Conservation (phyloP, 2,888 invertebrate species). For the Epinotia demarniana region DNA sequence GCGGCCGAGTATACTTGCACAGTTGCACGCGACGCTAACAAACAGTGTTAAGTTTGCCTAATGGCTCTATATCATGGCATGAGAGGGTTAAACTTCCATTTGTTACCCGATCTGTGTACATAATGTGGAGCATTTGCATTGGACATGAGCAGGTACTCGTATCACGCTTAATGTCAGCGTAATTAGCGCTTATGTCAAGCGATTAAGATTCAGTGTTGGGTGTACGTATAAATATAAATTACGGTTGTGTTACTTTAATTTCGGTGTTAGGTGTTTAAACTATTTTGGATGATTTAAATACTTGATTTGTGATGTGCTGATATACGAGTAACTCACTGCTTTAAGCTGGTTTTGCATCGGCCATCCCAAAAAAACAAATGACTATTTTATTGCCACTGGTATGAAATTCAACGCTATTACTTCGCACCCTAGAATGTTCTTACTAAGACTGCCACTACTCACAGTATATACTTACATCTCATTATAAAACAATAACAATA, state of each 20-base stretch:
- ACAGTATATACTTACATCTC: too few species aligned
- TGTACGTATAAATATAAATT: not conserved
- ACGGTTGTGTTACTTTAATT: not conserved
- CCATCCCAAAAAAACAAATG: too few species aligned
- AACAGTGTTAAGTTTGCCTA: constrained; percentile 66
- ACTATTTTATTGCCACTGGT: too few species aligned
- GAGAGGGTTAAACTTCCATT: constrained; percentile 46
- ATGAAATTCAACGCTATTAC: too few species aligned
- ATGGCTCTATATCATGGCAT: constrained; percentile 61
- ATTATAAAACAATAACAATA: too few species aligned
- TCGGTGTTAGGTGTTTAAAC: not conserved
- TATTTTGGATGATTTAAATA: too few species aligned
- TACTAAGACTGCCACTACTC: too few species aligned
- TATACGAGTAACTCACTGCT: too few species aligned
- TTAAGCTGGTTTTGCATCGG: too few species aligned
- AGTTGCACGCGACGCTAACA: constrained; percentile 53
- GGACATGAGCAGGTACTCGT: not conserved
- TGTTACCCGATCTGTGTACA: constrained; percentile 30
- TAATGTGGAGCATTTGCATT: constrained; percentile 7
- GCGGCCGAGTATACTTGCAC: constrained; percentile 41
- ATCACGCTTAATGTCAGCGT: not conserved
- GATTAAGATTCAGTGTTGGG: constrained; percentile 5
- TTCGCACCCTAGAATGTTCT: too few species aligned
- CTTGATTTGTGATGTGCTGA: too few species aligned
- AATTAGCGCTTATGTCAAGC: not conserved